Evolutionary conservation across 2,797 vertebrate genomes (phyloP).

Genomic region (Crotalus adamanteus): DNA sequence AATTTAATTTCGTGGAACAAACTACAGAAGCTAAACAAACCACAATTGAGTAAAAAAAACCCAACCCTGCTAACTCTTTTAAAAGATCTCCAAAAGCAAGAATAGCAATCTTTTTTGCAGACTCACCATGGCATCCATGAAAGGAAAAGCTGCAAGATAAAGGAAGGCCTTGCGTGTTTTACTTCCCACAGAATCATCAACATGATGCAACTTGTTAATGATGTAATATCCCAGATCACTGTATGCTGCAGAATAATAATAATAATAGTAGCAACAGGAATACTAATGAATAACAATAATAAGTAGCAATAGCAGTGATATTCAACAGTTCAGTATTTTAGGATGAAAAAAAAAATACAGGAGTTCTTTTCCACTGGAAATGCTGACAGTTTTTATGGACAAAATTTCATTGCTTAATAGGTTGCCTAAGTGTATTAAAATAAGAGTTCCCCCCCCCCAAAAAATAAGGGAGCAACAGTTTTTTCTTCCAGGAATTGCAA

Average conservation of each 20-base stretch:
- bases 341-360: not conserved
- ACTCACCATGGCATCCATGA: slow-evolving; percentile 98
- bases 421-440: not conserved
- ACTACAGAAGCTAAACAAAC: not conserved
- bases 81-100: not conserved
- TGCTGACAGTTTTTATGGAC: not conserved
- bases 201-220: slow-evolving; percentile 98
- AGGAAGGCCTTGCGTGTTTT: slow-evolving; percentile 96
- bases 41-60: not conserved
- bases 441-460: not conserved
- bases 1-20: not conserved
- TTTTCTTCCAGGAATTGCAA: not conserved
- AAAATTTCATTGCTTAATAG: not conserved
- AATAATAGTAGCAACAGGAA: not conserved
- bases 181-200: slow-evolving; percentile 92
- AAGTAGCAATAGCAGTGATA: not conserved
- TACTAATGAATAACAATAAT: not conserved
- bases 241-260: slow-evolving; percentile 78
- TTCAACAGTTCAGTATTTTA: not conserved
- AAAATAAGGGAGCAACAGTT: not conserved
- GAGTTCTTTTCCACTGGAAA: not conserved
- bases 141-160: slow-evolving; percentile 93
- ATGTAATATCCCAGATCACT: slow-evolving; percentile 99
- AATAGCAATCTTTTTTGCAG: not conserved
- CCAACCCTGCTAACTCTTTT: not conserved